These are phyloP conservation scores for Teleiodes luculella DNA, from an alignment of 2,888 invertebrate genomes.

Conservation along the genomic window DNA sequence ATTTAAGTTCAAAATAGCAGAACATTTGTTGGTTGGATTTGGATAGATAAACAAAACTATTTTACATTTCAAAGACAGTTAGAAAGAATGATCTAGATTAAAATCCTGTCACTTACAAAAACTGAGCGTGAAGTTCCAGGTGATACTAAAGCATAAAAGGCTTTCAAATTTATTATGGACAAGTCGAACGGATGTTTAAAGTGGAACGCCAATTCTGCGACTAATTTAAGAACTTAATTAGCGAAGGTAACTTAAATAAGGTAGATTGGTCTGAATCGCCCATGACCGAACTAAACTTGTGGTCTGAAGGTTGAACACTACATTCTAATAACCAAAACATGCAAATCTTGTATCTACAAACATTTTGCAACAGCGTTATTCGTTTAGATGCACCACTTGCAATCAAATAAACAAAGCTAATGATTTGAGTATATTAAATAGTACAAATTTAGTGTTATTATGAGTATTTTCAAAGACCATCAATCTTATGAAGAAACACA, in stretches of 20 bases:
- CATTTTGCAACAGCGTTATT: constrained; percentile 10
- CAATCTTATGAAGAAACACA: background rate
- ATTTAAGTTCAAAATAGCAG: too few species aligned
- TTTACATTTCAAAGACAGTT: too few species aligned
- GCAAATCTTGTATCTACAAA: constrained; percentile 5
- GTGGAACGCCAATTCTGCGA: constrained; percentile 23
- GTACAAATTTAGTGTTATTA: background rate
- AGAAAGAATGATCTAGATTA: background rate
- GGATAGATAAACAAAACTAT: too few species aligned
- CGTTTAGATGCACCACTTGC: background rate
- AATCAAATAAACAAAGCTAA: background rate
- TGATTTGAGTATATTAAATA: background rate
- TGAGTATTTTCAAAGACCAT: constrained; percentile 1
- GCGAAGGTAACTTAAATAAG: constrained; percentile 37
- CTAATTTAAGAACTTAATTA: constrained; percentile 28
- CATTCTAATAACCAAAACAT: constrained; percentile 26
- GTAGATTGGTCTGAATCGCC: constrained; percentile 36
- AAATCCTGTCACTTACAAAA: background rate
- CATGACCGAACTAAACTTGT: constrained; percentile 40
- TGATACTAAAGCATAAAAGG: background rate
- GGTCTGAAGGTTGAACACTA: constrained; percentile 34
- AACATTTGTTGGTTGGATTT: too few species aligned
- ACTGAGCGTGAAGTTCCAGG: background rate
- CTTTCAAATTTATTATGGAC: background rate
- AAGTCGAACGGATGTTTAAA: constrained; percentile 20